Conservation (phyloP, 2,797 vertebrate genomes). For the Tadarida brasiliensis region DNA sequence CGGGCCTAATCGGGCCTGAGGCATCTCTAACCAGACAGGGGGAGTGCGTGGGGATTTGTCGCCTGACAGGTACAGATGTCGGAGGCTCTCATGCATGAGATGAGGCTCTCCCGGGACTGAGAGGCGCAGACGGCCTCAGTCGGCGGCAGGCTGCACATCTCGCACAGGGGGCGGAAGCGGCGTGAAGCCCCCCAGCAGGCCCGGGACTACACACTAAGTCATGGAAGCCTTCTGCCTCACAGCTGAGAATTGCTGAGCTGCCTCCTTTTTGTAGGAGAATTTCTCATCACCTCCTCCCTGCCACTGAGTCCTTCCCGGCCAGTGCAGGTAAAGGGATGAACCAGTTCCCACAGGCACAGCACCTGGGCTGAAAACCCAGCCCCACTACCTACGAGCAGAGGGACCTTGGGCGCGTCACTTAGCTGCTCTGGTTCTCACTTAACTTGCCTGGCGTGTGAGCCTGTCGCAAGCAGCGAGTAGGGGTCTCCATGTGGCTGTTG, state of each 20-base stretch:
- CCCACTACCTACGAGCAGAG: accelerated
- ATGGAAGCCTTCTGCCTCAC: neutral
- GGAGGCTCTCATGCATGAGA: conserved; percentile 70
- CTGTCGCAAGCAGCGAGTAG: too few species aligned
- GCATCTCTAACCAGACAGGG: conserved; percentile 56
- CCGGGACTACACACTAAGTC: neutral
- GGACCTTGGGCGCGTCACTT: neutral
- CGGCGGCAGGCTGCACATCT: neutral
- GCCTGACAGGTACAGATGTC: conserved; percentile 60
- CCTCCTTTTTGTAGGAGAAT: neutral
- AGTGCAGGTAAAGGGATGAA: neutral
- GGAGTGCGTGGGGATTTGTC: conserved; percentile 40
- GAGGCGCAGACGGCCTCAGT: neutral
- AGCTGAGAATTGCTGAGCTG: neutral
- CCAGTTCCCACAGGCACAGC: neutral
- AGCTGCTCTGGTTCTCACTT: neutral
- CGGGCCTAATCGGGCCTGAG: neutral
- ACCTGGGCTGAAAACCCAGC: neutral
- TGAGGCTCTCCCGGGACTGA: conserved; percentile 51
- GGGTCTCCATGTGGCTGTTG: accelerated
- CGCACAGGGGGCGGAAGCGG: accelerated
- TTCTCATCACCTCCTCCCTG: neutral
- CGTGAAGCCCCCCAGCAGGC: neutral
- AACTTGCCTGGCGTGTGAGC: accelerated
- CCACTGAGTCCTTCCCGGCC: neutral